phyloP scores from a whole-genome alignment of 2,888 invertebrate genomes.

The Hirtodrosophila alboralis region DNA sequence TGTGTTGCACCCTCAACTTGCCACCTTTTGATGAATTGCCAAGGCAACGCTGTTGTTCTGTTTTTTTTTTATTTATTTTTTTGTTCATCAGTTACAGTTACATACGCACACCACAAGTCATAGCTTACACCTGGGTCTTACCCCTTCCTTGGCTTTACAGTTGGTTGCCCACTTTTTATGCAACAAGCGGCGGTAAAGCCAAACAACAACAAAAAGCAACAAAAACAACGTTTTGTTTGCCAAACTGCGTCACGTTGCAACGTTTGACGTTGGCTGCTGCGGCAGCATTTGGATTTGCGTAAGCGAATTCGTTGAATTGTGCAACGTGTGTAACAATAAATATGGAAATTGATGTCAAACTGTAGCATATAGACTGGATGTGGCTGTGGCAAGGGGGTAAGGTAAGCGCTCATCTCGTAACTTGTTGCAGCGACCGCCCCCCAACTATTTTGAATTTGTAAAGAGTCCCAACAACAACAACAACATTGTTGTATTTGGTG shows the following conservation, averaged over 20 bases:
- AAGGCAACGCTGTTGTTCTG: slow-evolving; percentile 11
- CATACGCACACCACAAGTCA: slow-evolving; percentile 8
- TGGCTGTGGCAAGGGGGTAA: background rate
- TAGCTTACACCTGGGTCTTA: no score
- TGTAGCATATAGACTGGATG: no score
- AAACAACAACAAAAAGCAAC: slow-evolving; percentile 10
- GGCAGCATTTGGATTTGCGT: slow-evolving; percentile 69
- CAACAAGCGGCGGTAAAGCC: slow-evolving; percentile 59
- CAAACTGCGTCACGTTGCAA: slow-evolving; percentile 77
- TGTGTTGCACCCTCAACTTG: slow-evolving; percentile 1
- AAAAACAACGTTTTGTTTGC: slow-evolving; percentile 66
- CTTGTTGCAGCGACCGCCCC: slow-evolving; percentile 40
- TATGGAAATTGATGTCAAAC: slow-evolving; percentile 61
- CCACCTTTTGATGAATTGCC: background rate
- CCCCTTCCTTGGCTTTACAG: slow-evolving; percentile 55
- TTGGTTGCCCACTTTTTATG: slow-evolving; percentile 67
- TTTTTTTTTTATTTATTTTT: no score
- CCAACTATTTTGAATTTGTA: no score
- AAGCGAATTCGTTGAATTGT: slow-evolving; percentile 72
- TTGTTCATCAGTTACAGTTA: slow-evolving; percentile 24
- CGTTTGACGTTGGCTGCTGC: slow-evolving; percentile 38
- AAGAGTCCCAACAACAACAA: slow-evolving; percentile 5
- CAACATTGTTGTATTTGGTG: background rate
- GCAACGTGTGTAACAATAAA: slow-evolving; percentile 58
- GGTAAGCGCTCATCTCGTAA: slow-evolving; percentile 22